Evolutionary conservation across 2,113 vertebrate species (phyloP), one percentile per base, ranked within the genome.

Genomic region (Chaetodon trifascialis): DNA sequence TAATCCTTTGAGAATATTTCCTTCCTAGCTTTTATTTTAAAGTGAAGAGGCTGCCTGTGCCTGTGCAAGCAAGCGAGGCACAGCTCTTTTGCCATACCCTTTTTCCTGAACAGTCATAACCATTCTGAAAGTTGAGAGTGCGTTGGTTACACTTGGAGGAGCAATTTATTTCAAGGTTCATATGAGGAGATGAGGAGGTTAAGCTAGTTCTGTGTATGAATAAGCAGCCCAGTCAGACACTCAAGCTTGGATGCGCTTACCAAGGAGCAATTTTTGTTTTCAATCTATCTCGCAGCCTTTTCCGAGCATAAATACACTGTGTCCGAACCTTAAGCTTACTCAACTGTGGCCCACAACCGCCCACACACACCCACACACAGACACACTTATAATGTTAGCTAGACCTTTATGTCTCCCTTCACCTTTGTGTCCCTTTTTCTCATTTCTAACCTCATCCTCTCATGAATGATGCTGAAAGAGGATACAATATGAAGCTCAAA

Each of bases 81-180:
- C 47, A 63, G 19, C 38, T 81, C 40, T 62, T 70, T 44, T 47
- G 17, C 82, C 72, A 56, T 34, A 42, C 10, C 52, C 71, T 60
- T 66, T 79, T 79, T 72, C 58, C 58, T 73, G 56, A 85, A 55
- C 54, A 77, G 76, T 71, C 71, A 63, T 66, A 78, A 73, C 46
- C 66, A 36, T 84, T 79, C 15, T 56, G 38, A 72, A 84, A 88
- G 42, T 81, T 76, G 64, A 82, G 79, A 73, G 83, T 34, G 4
- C 69, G 79, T 90, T 91, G 84, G 89, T 90, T 88, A 86, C 89
- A 92, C 88, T 83, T 80, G 88, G 68, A 71, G 79, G 84, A 89
- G 82, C 84, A 86, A 80, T 86, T 88, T 88, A 88, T 92, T 91
- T 92, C 71, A 87, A 84, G 87, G 85, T 90, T 86, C 90, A 79